Evolutionary conservation across 2,797 vertebrate genomes (phyloP), one percentile per base, ranked within the genome.

Genomic region (Babyrousa celebensis): DNA sequence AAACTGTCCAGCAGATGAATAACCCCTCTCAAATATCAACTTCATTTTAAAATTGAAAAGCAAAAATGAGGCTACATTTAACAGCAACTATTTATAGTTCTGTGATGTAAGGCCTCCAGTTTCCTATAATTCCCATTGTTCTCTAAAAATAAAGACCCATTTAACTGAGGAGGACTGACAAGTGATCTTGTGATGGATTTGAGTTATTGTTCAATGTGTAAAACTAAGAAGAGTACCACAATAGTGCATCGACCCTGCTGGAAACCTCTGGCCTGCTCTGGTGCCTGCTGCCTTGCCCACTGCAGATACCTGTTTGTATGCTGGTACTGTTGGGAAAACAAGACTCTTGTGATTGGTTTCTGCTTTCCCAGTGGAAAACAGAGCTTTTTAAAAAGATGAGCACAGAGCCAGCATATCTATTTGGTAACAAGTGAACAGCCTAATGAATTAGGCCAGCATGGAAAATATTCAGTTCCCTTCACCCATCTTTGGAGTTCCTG

Each of bases 81-180:
- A 75, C n/a, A 91, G 70, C 58, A 48, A 29, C 71, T 77, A 96
- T 97, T 98, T 97, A 71, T 77, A 97, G 60, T 92, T 93, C 80
- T 89, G 32, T 96, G 88, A 78, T 96, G 96, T 92, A 96, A 98
- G 95, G 70, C 90, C 67, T 92, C 93, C 82, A 77, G 94, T 94
- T 97, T 96, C 96, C 77, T 90, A 63, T 98, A 79, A 60, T 12
- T 96, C 0, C 83, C 86, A 89, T 92, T 97, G 92, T 96, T 98
- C 93, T 98, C 56, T 86, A 86, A 94, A 97, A 95, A 97, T 90
- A 97, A 98, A 97, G 96, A 78, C 87, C 93, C 17, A 79, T 94
- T 68, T 63, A 93, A 85, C 40, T 25, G 21, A 96, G 95, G 54
- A 96, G 82, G 89, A 91, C 9, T 52, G 86, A 25, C 63, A 20